Conservation (phyloP, 1,140 invertebrate species). For the Aphidius gifuensis region DNA sequence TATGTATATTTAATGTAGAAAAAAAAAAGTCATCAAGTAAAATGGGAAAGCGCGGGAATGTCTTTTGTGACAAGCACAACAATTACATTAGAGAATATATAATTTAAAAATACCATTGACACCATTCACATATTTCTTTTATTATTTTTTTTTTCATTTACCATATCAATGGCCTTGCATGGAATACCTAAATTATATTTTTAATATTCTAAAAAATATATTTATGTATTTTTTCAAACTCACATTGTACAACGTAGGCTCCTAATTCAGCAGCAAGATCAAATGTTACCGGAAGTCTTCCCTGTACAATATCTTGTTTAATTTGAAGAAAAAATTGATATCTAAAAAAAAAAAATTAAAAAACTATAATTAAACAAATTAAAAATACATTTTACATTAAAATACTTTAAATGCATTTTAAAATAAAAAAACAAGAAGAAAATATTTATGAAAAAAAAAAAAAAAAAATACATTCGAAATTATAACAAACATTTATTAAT, state of each 20-base stretch:
- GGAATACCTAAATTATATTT: not conserved
- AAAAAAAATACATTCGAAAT: too few relatives aligned
- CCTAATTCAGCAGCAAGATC: conserved; percentile 89
- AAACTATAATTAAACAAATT: conserved; percentile 21
- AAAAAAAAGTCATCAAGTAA: not conserved
- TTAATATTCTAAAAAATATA: conserved; percentile 10
- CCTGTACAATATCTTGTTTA: conserved; percentile 91
- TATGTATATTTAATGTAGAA: not conserved
- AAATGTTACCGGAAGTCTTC: conserved; percentile 81
- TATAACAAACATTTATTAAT: too few relatives aligned
- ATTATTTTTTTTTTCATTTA: conserved; percentile 3
- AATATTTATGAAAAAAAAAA: too few relatives aligned
- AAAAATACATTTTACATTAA: not conserved
- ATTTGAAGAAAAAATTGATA: conserved; percentile 96
- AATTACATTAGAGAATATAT: too few relatives aligned
- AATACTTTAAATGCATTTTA: too few relatives aligned
- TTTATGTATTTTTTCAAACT: conserved; percentile 49
- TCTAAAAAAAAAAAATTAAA: conserved; percentile 57
- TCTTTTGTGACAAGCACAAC: not conserved
- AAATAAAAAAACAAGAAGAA: too few relatives aligned
- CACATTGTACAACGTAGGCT: conserved; percentile 93
- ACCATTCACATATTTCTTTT: conserved; percentile 8
- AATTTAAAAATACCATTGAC: not conserved
- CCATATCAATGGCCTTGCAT: not conserved
- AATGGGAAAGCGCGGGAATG: conserved; percentile 7